A percentile compares a stretch with the other conserved stretches of the same genome.
Evolutionary conservation across 2,797 vertebrate species (phyloP).

Genomic region (Prionace glauca): DNA sequence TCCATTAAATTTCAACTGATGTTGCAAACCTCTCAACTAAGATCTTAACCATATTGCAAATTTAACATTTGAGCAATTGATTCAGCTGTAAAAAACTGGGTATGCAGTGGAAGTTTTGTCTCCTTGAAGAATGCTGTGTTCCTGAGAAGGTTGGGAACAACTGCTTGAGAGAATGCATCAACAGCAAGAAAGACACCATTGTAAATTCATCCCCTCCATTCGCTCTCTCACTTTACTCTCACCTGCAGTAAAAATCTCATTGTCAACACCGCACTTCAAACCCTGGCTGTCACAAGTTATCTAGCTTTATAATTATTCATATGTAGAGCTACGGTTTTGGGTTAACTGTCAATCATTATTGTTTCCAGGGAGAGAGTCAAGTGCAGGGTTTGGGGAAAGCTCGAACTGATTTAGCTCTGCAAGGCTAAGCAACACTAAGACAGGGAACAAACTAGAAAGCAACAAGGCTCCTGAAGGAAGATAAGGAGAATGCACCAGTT

Average conservation of each 20-base stretch:
- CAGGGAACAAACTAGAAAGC: not conserved
- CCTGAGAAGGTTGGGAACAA: too few relatives aligned
- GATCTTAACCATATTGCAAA: too few relatives aligned
- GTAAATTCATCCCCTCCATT: not conserved
- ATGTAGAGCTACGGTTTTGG: not conserved
- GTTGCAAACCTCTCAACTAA: too few relatives aligned
- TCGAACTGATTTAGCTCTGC: not conserved
- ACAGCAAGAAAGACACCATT: not conserved
- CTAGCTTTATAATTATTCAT: not conserved
- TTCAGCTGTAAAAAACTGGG: too few relatives aligned
- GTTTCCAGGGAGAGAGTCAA: not conserved
- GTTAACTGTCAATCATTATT: not conserved
- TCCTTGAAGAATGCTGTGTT: too few relatives aligned
- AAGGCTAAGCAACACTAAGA: not conserved
- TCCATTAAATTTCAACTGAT: too few relatives aligned
- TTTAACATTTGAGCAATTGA: too few relatives aligned
- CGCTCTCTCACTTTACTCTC: not conserved
- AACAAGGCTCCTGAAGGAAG: not conserved
- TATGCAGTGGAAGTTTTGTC: too few relatives aligned
- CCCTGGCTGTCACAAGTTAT: not conserved
- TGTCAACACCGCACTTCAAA: not conserved
- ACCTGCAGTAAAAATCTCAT: not conserved
- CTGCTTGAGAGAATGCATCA: not conserved
- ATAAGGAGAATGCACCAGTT: too few relatives aligned
- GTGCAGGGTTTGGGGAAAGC: not conserved